phyloP scores from a whole-genome alignment of 2,888 invertebrate species.

The Myopa testacea region DNA sequence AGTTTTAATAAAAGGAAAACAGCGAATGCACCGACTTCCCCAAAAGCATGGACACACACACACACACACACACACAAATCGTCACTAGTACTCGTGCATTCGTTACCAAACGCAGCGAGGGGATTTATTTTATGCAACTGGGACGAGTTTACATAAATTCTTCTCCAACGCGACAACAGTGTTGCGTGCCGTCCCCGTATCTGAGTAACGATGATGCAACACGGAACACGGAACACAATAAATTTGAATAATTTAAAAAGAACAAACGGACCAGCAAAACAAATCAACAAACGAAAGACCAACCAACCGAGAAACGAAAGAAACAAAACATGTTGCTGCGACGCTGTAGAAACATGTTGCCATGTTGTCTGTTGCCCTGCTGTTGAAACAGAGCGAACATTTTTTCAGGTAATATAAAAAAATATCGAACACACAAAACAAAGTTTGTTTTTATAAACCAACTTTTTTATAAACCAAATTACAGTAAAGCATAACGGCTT shows the following conservation, averaged over 20 bases:
- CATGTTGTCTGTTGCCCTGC: not conserved
- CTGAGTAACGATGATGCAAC: conserved; percentile 17
- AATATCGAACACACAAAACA: no score
- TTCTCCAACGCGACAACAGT: conserved; percentile 20
- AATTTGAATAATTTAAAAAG: conserved; percentile 29
- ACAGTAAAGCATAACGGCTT: not conserved
- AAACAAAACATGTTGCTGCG: not conserved
- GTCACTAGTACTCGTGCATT: not conserved
- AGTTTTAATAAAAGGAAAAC: conserved; percentile 19
- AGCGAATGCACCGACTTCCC: conserved; percentile 32
- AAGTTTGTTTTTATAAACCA: not conserved
- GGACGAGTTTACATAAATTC: conserved; percentile 40
- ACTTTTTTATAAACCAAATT: not conserved
- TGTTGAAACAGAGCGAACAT: not conserved
- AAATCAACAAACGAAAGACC: conserved; percentile 19
- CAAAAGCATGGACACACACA: conserved; percentile 39
- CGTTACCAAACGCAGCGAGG: not conserved
- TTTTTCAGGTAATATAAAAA: no score
- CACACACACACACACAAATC: conserved; percentile 9
- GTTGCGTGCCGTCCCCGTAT: conserved; percentile 18
- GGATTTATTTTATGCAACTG: conserved; percentile 33
- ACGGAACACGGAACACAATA: conserved; percentile 11
- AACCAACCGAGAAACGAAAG: not conserved
- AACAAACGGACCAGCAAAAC: conserved; percentile 20
- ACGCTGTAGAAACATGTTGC: not conserved